phyloP scores from a whole-genome alignment of 2,888 invertebrate species.

The Calliphora vomitoria region DNA sequence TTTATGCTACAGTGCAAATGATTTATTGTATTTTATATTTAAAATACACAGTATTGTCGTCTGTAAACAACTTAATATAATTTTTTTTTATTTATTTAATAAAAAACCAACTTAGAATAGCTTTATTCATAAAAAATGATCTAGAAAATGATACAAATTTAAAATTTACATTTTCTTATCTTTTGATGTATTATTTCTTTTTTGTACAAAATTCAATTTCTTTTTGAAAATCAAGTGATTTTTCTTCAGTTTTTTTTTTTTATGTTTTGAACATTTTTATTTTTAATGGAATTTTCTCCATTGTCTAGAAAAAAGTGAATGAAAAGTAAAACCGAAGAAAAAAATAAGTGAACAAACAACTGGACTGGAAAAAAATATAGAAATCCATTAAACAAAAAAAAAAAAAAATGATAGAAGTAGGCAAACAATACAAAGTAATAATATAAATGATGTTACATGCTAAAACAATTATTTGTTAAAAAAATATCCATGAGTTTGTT shows the following conservation, averaged over 20 bases:
- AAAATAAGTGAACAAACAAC: constrained; percentile 16
- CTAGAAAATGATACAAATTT: constrained; percentile 13
- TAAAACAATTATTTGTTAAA: constrained; percentile 45
- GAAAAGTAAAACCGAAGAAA: not conserved
- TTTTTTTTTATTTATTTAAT: constrained; percentile 3
- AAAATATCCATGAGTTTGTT: constrained; percentile 51
- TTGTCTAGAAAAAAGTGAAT: constrained; percentile 45
- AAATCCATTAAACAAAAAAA: constrained; percentile 34
- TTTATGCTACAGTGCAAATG: too few species aligned
- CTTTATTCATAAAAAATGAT: constrained; percentile 11
- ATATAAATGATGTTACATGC: constrained; percentile 8
- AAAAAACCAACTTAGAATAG: constrained; percentile 6
- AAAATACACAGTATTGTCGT: too few species aligned
- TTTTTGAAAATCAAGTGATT: constrained; percentile 18
- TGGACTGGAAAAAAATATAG: constrained; percentile 15
- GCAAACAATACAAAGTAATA: constrained; percentile 30
- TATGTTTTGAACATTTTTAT: constrained; percentile 65
- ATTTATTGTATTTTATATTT: too few species aligned
- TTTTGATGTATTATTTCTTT: constrained; percentile 4
- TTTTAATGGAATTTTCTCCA: constrained; percentile 72
- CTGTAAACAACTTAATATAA: not conserved
- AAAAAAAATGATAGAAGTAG: constrained; percentile 27
- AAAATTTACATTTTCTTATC: constrained; percentile 15
- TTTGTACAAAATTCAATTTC: constrained; percentile 49
- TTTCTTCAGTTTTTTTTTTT: not conserved